Conservation (phyloP, 2,113 vertebrate species). For the Xerus inauris region DNA sequence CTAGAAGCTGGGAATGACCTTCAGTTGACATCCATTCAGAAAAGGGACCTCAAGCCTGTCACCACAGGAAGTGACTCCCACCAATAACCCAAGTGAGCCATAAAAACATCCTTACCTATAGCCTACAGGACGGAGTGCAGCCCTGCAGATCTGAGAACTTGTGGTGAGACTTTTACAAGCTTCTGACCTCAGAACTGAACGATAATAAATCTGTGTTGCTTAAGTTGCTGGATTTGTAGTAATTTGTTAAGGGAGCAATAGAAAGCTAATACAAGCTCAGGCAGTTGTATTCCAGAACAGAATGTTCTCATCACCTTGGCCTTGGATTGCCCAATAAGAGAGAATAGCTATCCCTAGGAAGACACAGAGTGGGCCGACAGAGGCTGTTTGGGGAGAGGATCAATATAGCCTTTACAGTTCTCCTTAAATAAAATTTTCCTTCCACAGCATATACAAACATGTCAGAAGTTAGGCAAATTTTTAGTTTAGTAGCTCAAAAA, state of each 20-base stretch:
- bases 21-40: neutral
- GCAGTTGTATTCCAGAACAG: constrained; percentile 18
- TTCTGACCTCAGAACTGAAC: neutral
- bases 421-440: constrained; percentile 11
- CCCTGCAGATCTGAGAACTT: neutral
- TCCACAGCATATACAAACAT: neutral
- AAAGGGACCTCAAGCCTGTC: neutral
- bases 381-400: neutral
- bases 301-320: constrained; percentile 32
- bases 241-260: constrained; percentile 5
- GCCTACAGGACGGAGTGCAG: neutral
- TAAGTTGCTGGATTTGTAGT: neutral
- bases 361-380: neutral
- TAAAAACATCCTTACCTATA: neutral
- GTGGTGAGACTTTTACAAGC: neutral
- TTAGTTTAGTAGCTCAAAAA: neutral
- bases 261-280: neutral
- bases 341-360: neutral
- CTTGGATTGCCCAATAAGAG: neutral
- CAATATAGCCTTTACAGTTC: neutral
- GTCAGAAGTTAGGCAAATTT: neutral
- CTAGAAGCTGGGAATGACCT: neutral
- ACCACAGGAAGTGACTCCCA: neutral
- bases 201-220: neutral
- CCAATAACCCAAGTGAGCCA: neutral